phyloP scores from a whole-genome alignment of 2,113 vertebrate species.

The Felis chaus region DNA sequence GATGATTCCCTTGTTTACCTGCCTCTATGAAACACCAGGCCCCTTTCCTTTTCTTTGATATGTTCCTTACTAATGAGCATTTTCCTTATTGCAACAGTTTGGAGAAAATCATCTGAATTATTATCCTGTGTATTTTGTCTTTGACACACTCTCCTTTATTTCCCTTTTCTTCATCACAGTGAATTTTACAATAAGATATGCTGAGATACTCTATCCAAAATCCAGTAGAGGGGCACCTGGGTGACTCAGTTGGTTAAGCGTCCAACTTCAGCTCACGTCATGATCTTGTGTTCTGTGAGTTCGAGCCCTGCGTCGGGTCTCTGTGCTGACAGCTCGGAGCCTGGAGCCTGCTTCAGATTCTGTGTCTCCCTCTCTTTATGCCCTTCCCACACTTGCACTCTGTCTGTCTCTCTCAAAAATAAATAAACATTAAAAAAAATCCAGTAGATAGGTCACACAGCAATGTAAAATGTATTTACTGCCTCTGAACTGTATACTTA shows the following conservation, averaged over 20 bases:
- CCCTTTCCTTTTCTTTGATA: neutral
- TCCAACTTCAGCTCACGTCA: too few relatives aligned
- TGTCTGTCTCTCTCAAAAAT: too few relatives aligned
- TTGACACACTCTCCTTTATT: neutral
- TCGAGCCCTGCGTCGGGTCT: too few relatives aligned
- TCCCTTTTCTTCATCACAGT: neutral
- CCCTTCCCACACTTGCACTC: too few relatives aligned
- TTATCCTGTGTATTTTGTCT: neutral
- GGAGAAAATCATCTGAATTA: slow-evolving; percentile 19
- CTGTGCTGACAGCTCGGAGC: too few relatives aligned
- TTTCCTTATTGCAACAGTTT: neutral
- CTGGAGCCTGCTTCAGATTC: too few relatives aligned
- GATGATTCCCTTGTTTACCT: neutral
- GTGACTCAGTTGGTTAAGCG: too few relatives aligned
- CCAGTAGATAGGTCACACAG: neutral
- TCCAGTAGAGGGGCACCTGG: neutral
- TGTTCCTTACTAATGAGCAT: neutral
- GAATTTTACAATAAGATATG: slow-evolving; percentile 19
- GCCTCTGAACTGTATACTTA: neutral
- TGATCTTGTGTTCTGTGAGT: too few relatives aligned
- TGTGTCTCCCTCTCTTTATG: too few relatives aligned
- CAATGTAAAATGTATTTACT: neutral
- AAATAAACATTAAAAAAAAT: neutral
- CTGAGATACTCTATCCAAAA: neutral
- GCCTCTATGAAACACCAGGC: neutral